Base-by-base conservation (phyloP, 2,888 invertebrate species). In the Marasmarcha lunaedactyla region DNA sequence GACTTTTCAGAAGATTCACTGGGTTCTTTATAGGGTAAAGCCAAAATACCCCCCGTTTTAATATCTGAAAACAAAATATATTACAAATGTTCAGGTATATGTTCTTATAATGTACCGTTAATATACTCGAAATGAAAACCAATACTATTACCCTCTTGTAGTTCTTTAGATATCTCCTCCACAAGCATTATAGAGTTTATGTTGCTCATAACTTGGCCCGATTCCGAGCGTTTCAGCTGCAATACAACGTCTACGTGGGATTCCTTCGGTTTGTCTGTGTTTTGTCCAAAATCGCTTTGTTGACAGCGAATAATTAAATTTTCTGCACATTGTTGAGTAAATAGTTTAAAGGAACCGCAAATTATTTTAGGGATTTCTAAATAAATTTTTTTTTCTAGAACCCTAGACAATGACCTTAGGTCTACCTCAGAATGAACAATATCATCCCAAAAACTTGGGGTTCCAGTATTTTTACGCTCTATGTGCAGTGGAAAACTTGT, bases 381-480 rank as follows among this genome's bases (percentile, higher is more conserved):
- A 3, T 73, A 49, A 30, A 79, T 68, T 58, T 63, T 72, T 50
- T 74, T 78, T 47, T 76, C 71, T 12, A 81, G 53, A 43, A 77
- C 67, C 52, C 71, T 79, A 1, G 71, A 67, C 13, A 81, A 49
- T 1, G 69, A 71, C 45, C 70, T 60, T 1, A 79, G 42, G 44
- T 81, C 77, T n/a, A 79, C 60, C 54, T 71, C 72, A 1, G 79
- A 76, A 47, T 69, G 74, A 7, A 77, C 65, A 33, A 71, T 54
- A 25, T 76, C 71, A 43, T 76, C 66, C 74, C 74, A 73, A 2
- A 54, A 63, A 2, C 57, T 55, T 1, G 45, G 49, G 4, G 44
- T 42, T 0, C 55, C 55, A 13, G 51, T 55, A 1, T 47, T 40
- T 49, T 71, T 71, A 14, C 59, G 57, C 30, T 69, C 64, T 1